Evolutionary conservation across 2,888 invertebrate species (phyloP).

Genomic region (Idaea dimidiata): DNA sequence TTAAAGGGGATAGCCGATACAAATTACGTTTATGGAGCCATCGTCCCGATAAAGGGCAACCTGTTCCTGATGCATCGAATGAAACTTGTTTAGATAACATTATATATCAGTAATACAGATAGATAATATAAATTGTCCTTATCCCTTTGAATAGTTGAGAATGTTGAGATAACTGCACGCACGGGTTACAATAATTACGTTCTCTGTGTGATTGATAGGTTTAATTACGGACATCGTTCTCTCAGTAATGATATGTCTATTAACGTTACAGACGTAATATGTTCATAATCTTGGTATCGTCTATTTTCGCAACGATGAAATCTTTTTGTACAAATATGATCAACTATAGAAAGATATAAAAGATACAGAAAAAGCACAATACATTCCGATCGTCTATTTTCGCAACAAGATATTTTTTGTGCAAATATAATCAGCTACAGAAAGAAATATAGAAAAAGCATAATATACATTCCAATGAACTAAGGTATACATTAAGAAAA

Average conservation of each 20-base stretch:
- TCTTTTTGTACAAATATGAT: neutral
- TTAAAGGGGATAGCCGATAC: slow-evolving; percentile 63
- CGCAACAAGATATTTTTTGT: neutral
- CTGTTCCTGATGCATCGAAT: slow-evolving; percentile 70
- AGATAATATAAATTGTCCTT: slow-evolving; percentile 59
- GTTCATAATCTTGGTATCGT: slow-evolving; percentile 2
- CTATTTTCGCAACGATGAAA: neutral
- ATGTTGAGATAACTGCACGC: slow-evolving; percentile 41
- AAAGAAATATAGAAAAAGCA: too few relatives aligned
- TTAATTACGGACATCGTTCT: slow-evolving; percentile 26
- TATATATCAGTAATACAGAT: slow-evolving; percentile 71
- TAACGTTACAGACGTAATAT: slow-evolving; percentile 12
- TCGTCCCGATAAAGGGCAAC: slow-evolving; percentile 65
- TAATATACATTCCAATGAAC: too few relatives aligned
- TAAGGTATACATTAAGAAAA: too few relatives aligned
- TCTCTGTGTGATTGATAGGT: slow-evolving; percentile 37
- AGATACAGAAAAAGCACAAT: too few relatives aligned
- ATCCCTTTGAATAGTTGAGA: slow-evolving; percentile 50
- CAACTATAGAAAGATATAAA: too few relatives aligned
- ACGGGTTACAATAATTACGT: slow-evolving; percentile 43
- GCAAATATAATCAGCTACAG: too few relatives aligned
- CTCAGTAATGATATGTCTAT: slow-evolving; percentile 25
- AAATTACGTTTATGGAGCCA: slow-evolving; percentile 73
- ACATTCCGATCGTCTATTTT: neutral
- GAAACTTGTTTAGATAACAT: slow-evolving; percentile 72